Conservation (phyloP, 2,797 vertebrate species). For the Arnoldichthys spilopterus region DNA sequence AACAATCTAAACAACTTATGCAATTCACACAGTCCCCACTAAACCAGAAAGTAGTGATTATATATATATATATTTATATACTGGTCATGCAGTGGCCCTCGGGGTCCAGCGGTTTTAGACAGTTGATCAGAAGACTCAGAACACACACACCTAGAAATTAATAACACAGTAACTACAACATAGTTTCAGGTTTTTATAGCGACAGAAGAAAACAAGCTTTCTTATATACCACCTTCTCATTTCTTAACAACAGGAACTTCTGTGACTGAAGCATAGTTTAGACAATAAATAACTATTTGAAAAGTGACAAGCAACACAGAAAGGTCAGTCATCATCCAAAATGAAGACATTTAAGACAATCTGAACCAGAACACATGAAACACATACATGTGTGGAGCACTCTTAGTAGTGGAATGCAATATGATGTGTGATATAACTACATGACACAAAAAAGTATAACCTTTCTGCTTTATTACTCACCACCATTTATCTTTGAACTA, state of each 20-base stretch:
- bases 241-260: not conserved
- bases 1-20: not conserved
- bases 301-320: not conserved
- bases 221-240: not conserved
- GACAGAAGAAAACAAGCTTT: not conserved
- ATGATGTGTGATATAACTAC: not conserved
- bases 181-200: not conserved
- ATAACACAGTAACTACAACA: not conserved
- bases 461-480: slow-evolving; percentile 40
- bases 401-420: not conserved
- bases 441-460: not conserved
- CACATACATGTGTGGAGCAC: not conserved
- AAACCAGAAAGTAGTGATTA: too few species aligned
- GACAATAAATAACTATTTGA: not conserved
- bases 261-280: not conserved
- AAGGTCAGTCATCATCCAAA: not conserved
- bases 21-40: too few species aligned
- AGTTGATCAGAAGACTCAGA: not conserved
- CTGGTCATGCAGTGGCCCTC: too few species aligned
- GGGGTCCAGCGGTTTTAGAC: not conserved
- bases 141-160: not conserved
- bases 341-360: not conserved
- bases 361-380: too few species aligned
- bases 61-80: too few species aligned
- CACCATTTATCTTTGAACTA: not conserved